These are phyloP conservation scores for Sinelater perroti DNA, from an alignment of 2,888 invertebrate species.

Conservation along the genomic window DNA sequence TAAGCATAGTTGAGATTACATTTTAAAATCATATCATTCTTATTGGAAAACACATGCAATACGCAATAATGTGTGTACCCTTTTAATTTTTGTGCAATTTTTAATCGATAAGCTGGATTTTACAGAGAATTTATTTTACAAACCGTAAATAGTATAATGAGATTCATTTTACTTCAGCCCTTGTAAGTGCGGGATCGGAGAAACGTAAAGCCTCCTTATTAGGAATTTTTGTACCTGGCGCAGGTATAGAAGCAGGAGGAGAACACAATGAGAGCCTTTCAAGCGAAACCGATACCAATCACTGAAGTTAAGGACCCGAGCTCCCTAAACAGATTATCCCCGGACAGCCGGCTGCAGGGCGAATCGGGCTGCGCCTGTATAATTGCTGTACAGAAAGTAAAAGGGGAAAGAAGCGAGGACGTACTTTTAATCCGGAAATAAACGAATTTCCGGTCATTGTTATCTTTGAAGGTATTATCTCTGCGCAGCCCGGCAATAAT, in stretches of 20 bases:
- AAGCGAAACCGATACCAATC: constrained; percentile 32
- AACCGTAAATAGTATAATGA: no score
- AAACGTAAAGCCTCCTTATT: constrained; percentile 9
- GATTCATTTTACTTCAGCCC: no score
- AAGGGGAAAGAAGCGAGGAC: constrained; percentile 31
- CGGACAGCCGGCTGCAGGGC: constrained; percentile 22
- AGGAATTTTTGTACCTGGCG: constrained; percentile 20
- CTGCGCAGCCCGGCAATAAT: constrained; percentile 37
- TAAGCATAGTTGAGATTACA: no score
- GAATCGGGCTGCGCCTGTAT: constrained; percentile 25
- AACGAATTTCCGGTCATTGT: constrained; percentile 52
- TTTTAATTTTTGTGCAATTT: no score
- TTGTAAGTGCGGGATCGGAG: no score
- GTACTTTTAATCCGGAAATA: constrained; percentile 52
- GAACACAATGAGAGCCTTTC: constrained; percentile 20
- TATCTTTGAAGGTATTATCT: constrained; percentile 48
- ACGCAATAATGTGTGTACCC: no score
- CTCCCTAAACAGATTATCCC: constrained; percentile 31
- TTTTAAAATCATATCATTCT: no score
- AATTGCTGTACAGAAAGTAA: constrained; percentile 29
- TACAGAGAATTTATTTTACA: no score
- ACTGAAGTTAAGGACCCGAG: constrained; percentile 33
- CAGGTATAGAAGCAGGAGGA: constrained; percentile 29
- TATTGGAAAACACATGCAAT: no score
- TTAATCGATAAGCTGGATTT: no score